phyloP scores from a whole-genome alignment of 2,113 vertebrate species.

The Thinocorus orbignyianus region DNA sequence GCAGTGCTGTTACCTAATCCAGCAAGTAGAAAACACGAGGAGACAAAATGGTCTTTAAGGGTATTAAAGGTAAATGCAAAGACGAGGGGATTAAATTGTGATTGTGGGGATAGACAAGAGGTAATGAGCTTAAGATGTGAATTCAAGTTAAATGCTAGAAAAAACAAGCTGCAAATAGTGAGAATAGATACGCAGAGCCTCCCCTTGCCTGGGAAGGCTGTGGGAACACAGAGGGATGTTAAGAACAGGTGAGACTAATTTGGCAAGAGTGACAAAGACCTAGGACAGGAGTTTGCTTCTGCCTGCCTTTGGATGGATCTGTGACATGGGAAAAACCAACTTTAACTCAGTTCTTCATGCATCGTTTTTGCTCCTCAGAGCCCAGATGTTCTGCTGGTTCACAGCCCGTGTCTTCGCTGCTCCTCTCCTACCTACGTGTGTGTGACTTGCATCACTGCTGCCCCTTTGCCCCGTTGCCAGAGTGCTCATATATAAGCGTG shows the following conservation, averaged over 20 bases:
- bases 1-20: neutral
- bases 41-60: neutral
- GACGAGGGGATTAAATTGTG: neutral
- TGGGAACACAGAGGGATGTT: neutral
- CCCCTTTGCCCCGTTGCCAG: neutral
- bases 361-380: neutral
- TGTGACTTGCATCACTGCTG: neutral
- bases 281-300: neutral
- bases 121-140: neutral
- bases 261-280: neutral
- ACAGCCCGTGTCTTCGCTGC: accelerated
- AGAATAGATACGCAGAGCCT: neutral
- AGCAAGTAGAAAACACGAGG: neutral
- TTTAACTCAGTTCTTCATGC: neutral
- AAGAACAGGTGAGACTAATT: neutral
- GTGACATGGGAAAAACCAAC: neutral
- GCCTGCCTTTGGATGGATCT: neutral
- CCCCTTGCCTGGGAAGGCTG: neutral
- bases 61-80: neutral
- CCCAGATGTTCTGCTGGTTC: neutral
- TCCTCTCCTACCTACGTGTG: accelerated
- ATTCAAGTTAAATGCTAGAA: neutral
- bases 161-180: neutral
- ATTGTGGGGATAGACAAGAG: neutral
- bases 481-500: neutral